Evolutionary conservation across 2,888 invertebrate species (phyloP).

Genomic region (Danaus chrysippus): DNA sequence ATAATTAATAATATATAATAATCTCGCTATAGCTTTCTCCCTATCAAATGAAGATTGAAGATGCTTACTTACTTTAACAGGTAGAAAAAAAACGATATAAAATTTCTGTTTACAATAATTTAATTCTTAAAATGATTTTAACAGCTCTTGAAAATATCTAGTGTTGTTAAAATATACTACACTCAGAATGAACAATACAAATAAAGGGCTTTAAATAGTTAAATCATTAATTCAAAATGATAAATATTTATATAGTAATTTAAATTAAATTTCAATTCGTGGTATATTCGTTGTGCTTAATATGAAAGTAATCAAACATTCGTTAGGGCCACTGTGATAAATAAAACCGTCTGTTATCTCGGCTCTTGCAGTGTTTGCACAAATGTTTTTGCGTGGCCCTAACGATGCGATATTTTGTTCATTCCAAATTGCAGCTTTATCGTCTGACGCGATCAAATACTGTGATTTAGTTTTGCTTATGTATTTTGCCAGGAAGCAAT

Average conservation of each 20-base stretch:
- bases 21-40: background rate
- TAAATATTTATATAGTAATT: no score
- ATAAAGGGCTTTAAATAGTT: background rate
- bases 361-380: slow-evolving; percentile 29
- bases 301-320: slow-evolving; percentile 5
- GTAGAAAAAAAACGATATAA: no score
- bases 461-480: slow-evolving; percentile 45
- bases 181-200: no score
- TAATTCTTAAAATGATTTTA: no score
- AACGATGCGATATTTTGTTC: slow-evolving; percentile 43
- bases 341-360: slow-evolving; percentile 26
- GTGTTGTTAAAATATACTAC: no score
- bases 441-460: slow-evolving; percentile 48
- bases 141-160: no score
- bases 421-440: slow-evolving; percentile 64
- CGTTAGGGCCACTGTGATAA: slow-evolving; percentile 2
- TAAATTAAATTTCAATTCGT: no score
- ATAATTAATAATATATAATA: background rate
- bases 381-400: slow-evolving; percentile 29
- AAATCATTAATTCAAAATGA: background rate
- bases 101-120: no score
- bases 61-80: no score
- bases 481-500: slow-evolving; percentile 23
- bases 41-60: no score
- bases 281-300: background rate